Evolutionary conservation across 1,140 invertebrate species (phyloP).

Genomic region (Rhyacophila brunnea): DNA sequence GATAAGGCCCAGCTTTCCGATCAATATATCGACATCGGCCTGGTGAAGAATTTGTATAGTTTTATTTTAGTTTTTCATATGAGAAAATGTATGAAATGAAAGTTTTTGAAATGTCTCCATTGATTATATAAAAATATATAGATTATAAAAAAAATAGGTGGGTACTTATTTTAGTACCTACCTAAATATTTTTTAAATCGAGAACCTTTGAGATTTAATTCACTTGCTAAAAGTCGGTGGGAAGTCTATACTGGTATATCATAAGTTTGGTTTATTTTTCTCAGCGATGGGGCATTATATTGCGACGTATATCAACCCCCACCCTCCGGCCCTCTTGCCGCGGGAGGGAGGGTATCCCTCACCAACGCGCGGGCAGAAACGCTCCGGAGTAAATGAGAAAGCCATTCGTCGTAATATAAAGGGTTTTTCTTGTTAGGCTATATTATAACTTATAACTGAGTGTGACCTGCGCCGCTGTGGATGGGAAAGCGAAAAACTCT

Average conservation of each 20-base stretch:
- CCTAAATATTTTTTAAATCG: too few species aligned
- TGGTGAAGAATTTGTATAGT: too few species aligned
- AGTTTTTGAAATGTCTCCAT: too few species aligned
- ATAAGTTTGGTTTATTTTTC: conserved; percentile 37
- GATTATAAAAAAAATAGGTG: too few species aligned
- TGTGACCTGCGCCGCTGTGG: conserved; percentile 15
- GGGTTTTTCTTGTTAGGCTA: conserved; percentile 36
- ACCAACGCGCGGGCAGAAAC: conserved; percentile 5
- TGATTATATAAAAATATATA: too few species aligned
- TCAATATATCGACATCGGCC: too few species aligned
- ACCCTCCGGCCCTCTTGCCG: neutral
- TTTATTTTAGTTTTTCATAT: too few species aligned
- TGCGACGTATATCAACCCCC: conserved; percentile 33
- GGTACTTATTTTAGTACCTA: too few species aligned
- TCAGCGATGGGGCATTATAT: conserved; percentile 35
- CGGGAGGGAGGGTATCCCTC: neutral
- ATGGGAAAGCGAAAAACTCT: conserved; percentile 10
- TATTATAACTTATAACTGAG: conserved; percentile 34
- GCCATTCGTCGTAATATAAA: conserved; percentile 36
- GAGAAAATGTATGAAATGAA: too few species aligned
- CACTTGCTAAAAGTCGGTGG: neutral
- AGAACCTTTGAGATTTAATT: too few species aligned
- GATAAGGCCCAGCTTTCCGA: too few species aligned
- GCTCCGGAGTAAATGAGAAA: conserved; percentile 35
- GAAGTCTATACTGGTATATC: conserved; percentile 36